Percentiles rank a stretch among this genome's conserved stretches.
phyloP scores from a whole-genome alignment of 2,797 vertebrate genomes.

The Gobionotothen gibberifrons region DNA sequence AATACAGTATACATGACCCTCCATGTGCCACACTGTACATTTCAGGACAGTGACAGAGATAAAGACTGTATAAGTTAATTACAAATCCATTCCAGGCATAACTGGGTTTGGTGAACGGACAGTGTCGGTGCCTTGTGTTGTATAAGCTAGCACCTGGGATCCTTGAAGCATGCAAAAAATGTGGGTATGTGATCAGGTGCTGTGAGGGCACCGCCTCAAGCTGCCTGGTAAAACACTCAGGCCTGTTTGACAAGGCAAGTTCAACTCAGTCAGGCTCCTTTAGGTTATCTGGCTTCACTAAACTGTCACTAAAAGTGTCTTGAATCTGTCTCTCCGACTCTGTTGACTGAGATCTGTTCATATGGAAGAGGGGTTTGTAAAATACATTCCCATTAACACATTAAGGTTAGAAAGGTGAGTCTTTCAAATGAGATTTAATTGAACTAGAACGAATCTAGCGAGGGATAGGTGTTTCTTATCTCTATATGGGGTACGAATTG shows the following conservation, averaged over 20 bases:
- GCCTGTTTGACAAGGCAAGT: conserved; percentile 7
- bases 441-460: too few species aligned
- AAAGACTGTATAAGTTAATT: conserved; percentile 68
- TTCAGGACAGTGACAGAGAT: conserved; percentile 46
- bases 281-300: background rate
- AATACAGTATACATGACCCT: conserved; percentile 7
- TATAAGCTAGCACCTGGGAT: conserved; percentile 79
- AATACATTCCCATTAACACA: background rate
- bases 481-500: too few species aligned
- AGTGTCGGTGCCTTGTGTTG: conserved; percentile 62
- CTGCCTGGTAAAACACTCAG: background rate
- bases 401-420: too few species aligned
- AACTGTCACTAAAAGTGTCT: background rate
- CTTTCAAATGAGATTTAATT: background rate
- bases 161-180: conserved; percentile 74
- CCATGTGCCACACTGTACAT: conserved; percentile 10
- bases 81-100: conserved; percentile 81
- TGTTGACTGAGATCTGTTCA: background rate
- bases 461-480: too few species aligned
- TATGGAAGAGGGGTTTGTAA: background rate
- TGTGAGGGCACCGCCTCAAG: conserved; percentile 27
- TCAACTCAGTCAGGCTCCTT: background rate
- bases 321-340: background rate
- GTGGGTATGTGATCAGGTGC: conserved; percentile 61
- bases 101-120: conserved; percentile 58